These are phyloP conservation scores for Sebastolobus altivelis DNA, from an alignment of 2,797 vertebrate species.

Conservation along the genomic window DNA sequence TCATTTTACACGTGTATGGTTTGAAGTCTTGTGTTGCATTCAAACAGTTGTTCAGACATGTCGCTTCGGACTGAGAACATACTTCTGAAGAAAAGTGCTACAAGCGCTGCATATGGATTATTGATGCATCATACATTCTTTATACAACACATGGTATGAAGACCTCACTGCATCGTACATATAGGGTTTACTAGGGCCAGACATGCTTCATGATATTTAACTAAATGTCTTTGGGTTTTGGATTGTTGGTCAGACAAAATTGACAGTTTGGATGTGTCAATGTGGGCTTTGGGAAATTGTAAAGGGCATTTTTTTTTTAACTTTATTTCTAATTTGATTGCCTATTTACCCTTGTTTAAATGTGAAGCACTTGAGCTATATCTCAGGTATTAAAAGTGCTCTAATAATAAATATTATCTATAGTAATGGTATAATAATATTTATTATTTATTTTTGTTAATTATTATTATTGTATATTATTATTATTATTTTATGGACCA, in stretches of 20 bases:
- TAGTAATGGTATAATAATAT: no score
- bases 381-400: no score
- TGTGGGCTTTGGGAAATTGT: not conserved
- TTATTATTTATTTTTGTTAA: no score
- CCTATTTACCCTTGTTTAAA: not conserved
- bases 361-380: no score
- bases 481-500: no score
- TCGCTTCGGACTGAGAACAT: constrained; percentile 32
- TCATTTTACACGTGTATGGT: constrained; percentile 33
- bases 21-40: constrained; percentile 14
- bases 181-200: constrained; percentile 23
- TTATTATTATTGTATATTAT: no score
- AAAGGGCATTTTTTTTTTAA: not conserved
- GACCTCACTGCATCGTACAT: constrained; percentile 29
- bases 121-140: constrained; percentile 78
- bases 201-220: not conserved
- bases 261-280: not conserved
- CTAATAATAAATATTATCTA: no score
- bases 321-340: not conserved
- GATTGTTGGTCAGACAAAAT: not conserved
- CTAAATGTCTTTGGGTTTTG: not conserved
- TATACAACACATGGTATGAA: constrained; percentile 64
- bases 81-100: constrained; percentile 34
- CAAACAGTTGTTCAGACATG: constrained; percentile 34
- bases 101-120: constrained; percentile 69